Conservation (phyloP, 2,113 vertebrate species). For the Camelus bactrianus region DNA sequence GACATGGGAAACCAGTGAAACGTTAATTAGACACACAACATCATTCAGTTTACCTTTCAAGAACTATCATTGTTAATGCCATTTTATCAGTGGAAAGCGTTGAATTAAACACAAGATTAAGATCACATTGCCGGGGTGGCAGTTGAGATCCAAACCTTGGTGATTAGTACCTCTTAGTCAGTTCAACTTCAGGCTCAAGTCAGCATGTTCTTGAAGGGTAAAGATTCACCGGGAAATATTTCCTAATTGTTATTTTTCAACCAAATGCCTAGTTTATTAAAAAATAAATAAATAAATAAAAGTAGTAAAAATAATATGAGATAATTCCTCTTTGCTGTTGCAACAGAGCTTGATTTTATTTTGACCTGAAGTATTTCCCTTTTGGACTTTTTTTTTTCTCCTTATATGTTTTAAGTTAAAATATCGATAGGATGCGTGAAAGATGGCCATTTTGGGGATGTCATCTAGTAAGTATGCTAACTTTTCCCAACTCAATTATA, state of each 20-base stretch:
- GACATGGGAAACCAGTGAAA: not conserved
- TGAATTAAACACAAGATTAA: too few species aligned
- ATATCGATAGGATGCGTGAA: not conserved
- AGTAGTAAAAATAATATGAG: not conserved
- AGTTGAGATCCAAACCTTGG: not conserved
- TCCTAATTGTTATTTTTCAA: not conserved
- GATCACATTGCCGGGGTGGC: rapidly evolving
- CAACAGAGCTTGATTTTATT: not conserved
- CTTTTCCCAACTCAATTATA: not conserved
- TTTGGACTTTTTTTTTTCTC: not conserved
- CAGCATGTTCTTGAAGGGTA: not conserved
- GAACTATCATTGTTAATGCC: not conserved
- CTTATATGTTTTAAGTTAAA: not conserved
- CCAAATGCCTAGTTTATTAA: not conserved
- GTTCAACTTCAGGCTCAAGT: not conserved
- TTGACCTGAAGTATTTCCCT: not conserved
- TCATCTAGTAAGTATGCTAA: not conserved
- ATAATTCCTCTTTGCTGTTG: not conserved
- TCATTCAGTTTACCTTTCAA: not conserved
- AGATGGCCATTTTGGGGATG: not conserved
- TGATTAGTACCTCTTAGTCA: not conserved
- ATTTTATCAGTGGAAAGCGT: not conserved
- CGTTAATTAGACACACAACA: not conserved
- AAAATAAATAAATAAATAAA: not conserved
- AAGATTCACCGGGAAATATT: too few species aligned